phyloP scores from a whole-genome alignment of 1,140 invertebrate genomes.

The Diabrotica virgifera region DNA sequence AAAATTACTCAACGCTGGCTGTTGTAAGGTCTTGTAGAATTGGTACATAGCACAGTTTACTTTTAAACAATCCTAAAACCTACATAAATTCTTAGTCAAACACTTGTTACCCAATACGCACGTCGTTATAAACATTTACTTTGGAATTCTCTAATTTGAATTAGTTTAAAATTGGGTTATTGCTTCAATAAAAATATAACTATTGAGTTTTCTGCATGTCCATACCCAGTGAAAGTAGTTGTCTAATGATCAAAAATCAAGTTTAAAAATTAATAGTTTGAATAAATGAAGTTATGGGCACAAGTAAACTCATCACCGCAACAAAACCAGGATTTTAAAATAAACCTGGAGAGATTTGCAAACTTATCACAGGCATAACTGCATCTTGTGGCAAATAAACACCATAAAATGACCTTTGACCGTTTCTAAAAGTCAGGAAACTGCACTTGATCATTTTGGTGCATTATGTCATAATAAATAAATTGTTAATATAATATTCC shows the following conservation, averaged over 20 bases:
- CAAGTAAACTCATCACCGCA: too few species aligned
- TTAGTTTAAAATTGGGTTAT: not conserved
- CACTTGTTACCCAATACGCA: constrained; percentile 5
- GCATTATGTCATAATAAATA: too few species aligned
- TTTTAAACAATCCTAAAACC: constrained; percentile 9
- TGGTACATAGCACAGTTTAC: constrained; percentile 7
- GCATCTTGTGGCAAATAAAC: too few species aligned
- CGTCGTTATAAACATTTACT: constrained; percentile 5
- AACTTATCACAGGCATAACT: too few species aligned
- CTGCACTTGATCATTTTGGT: too few species aligned
- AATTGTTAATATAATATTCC: too few species aligned
- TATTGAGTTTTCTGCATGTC: too few species aligned
- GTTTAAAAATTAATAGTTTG: not conserved
- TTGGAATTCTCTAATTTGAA: constrained; percentile 5
- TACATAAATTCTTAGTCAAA: constrained; percentile 15
- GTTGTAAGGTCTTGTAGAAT: not conserved
- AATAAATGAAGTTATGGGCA: not conserved
- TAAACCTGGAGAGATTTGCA: too few species aligned
- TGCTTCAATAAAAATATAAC: not conserved
- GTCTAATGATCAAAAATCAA: not conserved
- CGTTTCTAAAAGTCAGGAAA: too few species aligned
- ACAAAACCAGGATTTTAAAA: too few species aligned
- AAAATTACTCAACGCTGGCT: constrained; percentile 5
- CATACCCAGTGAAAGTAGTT: too few species aligned
- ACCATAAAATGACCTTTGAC: too few species aligned